phyloP scores from a whole-genome alignment of 30 jellyfish, hydroid and myxozoan species.

The Aurelia sp. region DNA sequence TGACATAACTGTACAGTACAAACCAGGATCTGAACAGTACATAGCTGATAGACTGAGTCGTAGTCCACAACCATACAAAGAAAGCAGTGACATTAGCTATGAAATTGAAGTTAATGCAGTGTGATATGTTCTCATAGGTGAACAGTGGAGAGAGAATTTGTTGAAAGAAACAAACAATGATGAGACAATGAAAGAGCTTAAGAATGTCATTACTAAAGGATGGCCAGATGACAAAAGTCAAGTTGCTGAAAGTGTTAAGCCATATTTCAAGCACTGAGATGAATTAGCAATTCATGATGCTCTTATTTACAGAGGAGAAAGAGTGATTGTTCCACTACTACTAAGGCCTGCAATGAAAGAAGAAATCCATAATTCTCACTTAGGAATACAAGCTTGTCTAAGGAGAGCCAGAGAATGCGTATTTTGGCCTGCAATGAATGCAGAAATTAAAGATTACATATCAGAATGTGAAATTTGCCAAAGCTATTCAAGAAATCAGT shows the following conservation, averaged over 20 bases:
- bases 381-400: no score
- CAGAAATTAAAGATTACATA: no score
- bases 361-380: no score
- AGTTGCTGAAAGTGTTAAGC: constrained; percentile 51
- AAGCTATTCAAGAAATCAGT: no score
- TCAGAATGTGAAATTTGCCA: no score
- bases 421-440: no score
- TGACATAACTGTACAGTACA: constrained; percentile 48
- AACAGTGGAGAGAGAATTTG: constrained; percentile 55
- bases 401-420: no score
- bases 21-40: constrained; percentile 65
- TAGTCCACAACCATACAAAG: constrained; percentile 47
- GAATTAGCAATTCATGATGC: constrained; percentile 53
- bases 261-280: constrained; percentile 55
- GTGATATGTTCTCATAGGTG: constrained; percentile 60
- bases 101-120: constrained; percentile 34
- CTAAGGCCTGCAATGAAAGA: constrained; percentile 60
- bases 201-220: constrained; percentile 51
- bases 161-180: constrained; percentile 47
- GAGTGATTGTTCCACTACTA: constrained; percentile 33
- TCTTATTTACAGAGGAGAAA: constrained; percentile 57
- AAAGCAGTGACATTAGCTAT: constrained; percentile 32
- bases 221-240: constrained; percentile 65
- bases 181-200: constrained; percentile 51
- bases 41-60: constrained; percentile 60